phyloP scores from a whole-genome alignment of 2,113 vertebrate species.

The Zapornia atra region DNA sequence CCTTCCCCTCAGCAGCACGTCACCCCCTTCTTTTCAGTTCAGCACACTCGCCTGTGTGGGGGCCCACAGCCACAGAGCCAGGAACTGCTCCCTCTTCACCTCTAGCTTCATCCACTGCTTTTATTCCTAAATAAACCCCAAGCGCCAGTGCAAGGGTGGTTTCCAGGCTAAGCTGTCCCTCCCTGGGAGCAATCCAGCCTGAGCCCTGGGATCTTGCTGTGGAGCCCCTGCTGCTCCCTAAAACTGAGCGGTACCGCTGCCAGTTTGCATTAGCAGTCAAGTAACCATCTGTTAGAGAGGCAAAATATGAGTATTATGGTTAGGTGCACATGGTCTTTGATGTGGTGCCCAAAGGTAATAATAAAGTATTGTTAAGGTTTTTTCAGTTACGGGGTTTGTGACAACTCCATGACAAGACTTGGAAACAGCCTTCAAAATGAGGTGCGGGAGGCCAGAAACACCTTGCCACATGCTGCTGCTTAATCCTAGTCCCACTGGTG shows the following conservation, averaged over 20 bases:
- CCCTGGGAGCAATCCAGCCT: neutral
- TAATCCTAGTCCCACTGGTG: neutral
- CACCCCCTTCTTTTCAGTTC: neutral
- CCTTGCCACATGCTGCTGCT: neutral
- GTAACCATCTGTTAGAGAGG: conserved; percentile 16
- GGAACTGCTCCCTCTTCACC: neutral
- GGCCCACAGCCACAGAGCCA: neutral
- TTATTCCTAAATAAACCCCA: neutral
- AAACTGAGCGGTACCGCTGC: neutral
- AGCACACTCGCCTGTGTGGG: rapidly evolving
- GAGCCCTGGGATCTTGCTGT: neutral
- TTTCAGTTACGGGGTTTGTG: neutral
- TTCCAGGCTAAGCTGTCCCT: neutral
- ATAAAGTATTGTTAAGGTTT: neutral
- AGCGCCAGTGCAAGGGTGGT: neutral
- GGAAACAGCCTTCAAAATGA: conserved; percentile 9
- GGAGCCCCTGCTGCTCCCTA: neutral
- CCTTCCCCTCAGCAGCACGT: neutral
- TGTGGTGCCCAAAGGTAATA: neutral
- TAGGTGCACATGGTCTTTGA: neutral
- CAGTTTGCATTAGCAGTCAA: neutral
- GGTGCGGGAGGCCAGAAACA: neutral
- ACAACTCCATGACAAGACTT: neutral
- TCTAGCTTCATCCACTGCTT: neutral
- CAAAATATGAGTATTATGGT: neutral